These are phyloP conservation scores for Coturnix japonica DNA, from an alignment of 2,113 vertebrate species.

Conservation along the genomic window DNA sequence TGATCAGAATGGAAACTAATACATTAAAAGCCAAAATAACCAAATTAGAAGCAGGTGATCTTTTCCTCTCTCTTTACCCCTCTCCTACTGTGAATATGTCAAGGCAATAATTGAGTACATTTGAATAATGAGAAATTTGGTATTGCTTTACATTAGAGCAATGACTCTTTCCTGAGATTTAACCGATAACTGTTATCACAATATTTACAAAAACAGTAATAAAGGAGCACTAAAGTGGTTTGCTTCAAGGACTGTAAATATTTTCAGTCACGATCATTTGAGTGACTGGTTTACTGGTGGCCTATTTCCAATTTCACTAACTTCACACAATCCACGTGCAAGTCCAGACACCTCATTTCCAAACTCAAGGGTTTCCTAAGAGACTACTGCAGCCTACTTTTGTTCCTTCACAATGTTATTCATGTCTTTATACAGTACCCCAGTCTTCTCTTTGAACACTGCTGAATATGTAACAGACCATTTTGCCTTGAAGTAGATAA, in stretches of 20 bases:
- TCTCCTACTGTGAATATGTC: neutral
- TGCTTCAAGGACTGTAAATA: neutral
- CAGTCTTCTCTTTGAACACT: neutral
- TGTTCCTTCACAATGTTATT: neutral
- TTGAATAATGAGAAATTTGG: neutral
- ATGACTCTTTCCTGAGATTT: neutral
- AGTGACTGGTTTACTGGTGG: neutral
- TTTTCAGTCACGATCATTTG: neutral
- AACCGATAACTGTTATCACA: neutral
- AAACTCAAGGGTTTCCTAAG: neutral
- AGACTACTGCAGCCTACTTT: neutral
- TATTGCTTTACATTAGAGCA: neutral
- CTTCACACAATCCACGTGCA: neutral
- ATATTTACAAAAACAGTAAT: neutral
- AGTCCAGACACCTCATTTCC: neutral
- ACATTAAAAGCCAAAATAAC: neutral
- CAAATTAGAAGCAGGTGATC: neutral
- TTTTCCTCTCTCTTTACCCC: neutral
- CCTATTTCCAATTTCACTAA: neutral
- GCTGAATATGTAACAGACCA: constrained; percentile 14
- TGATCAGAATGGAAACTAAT: constrained; percentile 30
- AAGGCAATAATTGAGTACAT: neutral
- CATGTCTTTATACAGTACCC: neutral
- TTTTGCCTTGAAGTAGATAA: constrained; percentile 19
- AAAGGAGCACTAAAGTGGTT: neutral